Evolutionary conservation across 2,797 vertebrate genomes (phyloP), one percentile per base, ranked within the genome.

Genomic region (Cossypha polioptera): DNA sequence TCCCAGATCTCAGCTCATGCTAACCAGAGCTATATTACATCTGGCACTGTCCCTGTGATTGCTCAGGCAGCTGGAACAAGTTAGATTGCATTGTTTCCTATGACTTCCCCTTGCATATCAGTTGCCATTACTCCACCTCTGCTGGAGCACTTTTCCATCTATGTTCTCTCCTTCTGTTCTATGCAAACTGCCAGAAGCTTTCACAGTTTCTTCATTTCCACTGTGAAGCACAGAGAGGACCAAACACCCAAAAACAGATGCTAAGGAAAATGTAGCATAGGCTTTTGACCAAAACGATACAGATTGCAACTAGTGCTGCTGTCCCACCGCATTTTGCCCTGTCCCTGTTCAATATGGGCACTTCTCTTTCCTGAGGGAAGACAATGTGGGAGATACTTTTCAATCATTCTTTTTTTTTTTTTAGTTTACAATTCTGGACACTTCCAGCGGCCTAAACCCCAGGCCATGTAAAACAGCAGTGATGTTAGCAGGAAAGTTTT

Each of bases 61-160:
- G 71, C 79, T 96, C 85, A 90, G 90, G 50, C 95, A 96, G 91
- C 88, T 91, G 80, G 96, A 97, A 95, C 42, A 94, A 96, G 94
- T 97, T 95, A 96, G 94, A 95, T 94, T 96, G 79, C 86, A 96
- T 96, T 97, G 94, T 96, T 97, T 98, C 96, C 90, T 96, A 83
- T 57, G 80, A 94, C 89, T 95, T 95, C 75, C 63, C 29, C 57
- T 95, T 89, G 47, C 76, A 88, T 94, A 83, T 90, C 90, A 65
- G 79, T 82, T 96, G 90, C 90, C 87, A 79, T 96, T 96, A 89
- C 89, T 91, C 94, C 94, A 94, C 72, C 91, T 86, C 95, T 92
- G 84, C 72, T 93, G 86, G 91, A 96, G 43, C 7, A 4, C 24
- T 94, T 67, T 85, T 88, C 66, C 68, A 48, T 85, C 90, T 84